Evolutionary conservation across 2,888 invertebrate species (phyloP), one percentile per base, ranked within the genome.

Genomic region (Drosophila rellima): DNA sequence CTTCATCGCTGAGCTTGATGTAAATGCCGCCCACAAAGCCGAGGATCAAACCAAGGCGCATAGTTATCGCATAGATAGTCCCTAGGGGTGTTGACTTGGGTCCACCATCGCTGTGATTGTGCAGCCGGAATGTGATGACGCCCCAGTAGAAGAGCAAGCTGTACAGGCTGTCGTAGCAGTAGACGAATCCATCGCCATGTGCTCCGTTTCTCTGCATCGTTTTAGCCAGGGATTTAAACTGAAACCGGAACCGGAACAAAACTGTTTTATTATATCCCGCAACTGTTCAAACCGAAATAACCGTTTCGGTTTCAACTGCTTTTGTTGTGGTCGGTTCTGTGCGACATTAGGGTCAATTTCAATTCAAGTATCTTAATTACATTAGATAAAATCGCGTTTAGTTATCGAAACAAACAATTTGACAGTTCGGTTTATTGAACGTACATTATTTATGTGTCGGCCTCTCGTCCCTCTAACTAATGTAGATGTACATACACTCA

Each of bases 121-220:
- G 61, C 48, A 82, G 47, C 18, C 74, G 77, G 18, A 90, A 86
- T 0, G 86, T 76, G 5, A 87, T 59, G 13, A 84, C 50, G 3
- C 91, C 91, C 44, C 74, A 73, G 31, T 74, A 79, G 39, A 75
- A 85, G 2, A 88, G 23, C 33, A 89, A 3, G 26, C 65, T 47
- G 56, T 90, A 91, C 2, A 91, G 60, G 50, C 70, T 73, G 29
- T 68, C 68, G 37, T 90, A 90, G 44, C 91, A 85, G 13, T 84
- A 80, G 42, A 78, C 56, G 40, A 89, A 72, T 6, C 72, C 78
- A 47, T 70, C 65, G 33, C 7, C 29, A 0, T 37, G 51, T 17
- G 39, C 23, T 31, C 18, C 48, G 11, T 8, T 7, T 3, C 13
- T 20, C 26, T 50, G 33, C 74, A 75, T 78, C 23, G n/a, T 40